phyloP scores from a whole-genome alignment of 2,888 invertebrate genomes.

The Temnothorax ravouxi region DNA sequence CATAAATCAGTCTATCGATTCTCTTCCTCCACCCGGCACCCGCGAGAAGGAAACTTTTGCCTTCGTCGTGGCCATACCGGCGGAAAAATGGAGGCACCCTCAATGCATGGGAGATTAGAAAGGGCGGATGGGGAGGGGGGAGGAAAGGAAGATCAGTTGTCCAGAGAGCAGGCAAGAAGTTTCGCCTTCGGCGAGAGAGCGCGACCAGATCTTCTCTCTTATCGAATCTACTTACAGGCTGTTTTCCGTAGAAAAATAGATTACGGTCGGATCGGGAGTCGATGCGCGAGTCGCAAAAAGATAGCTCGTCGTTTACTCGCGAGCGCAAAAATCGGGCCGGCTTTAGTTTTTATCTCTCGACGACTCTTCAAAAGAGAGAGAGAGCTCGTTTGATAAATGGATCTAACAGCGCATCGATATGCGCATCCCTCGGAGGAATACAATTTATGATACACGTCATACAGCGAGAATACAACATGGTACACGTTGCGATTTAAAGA shows the following conservation, averaged over 20 bases:
- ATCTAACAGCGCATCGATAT: slow-evolving; percentile 55
- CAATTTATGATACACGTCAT: slow-evolving; percentile 37
- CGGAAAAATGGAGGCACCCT: slow-evolving; percentile 53
- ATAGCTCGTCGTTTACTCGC: slow-evolving; percentile 47
- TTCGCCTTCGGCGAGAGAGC: slow-evolving; percentile 10
- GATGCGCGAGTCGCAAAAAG: slow-evolving; percentile 55
- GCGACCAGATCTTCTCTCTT: slow-evolving; percentile 37
- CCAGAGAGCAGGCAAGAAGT: slow-evolving; percentile 43
- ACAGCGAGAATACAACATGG: not conserved
- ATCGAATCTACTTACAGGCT: slow-evolving; percentile 57
- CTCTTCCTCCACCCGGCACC: slow-evolving; percentile 50
- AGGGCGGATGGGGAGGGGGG: slow-evolving; percentile 53
- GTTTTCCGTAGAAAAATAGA: slow-evolving; percentile 55
- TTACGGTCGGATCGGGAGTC: slow-evolving; percentile 42
- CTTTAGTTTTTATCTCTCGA: slow-evolving; percentile 66
- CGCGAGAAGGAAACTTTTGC: slow-evolving; percentile 47
- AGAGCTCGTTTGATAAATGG: slow-evolving; percentile 69
- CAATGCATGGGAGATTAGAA: slow-evolving; percentile 54
- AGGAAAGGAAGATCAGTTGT: not conserved
- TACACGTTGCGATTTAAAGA: slow-evolving; percentile 11
- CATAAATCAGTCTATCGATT: slow-evolving; percentile 79
- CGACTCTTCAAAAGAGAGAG: slow-evolving; percentile 63
- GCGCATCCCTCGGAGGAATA: slow-evolving; percentile 31
- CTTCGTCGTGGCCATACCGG: slow-evolving; percentile 50
- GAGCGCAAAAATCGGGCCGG: slow-evolving; percentile 63